Conservation (phyloP, 2,888 invertebrate genomes). For the Lasioglossum pauxillum region DNA sequence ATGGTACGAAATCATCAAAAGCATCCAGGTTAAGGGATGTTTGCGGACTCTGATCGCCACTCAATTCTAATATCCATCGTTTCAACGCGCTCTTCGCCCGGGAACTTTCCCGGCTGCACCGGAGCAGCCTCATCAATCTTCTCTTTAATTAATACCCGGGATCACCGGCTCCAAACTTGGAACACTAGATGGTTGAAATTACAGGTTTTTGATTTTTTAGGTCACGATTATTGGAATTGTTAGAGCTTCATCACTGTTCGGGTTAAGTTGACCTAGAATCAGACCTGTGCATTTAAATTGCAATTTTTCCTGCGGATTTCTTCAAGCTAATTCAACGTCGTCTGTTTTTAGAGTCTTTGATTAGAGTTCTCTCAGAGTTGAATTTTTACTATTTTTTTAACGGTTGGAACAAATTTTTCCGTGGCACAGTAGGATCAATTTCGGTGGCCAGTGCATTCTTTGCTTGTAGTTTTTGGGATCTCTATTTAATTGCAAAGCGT, state of each 20-base stretch:
- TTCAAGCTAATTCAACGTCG: background rate
- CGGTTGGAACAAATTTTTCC: background rate
- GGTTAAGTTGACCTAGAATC: background rate
- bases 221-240: background rate
- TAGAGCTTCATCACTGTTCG: background rate
- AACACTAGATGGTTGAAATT: background rate
- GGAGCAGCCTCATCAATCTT: background rate
- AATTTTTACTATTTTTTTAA: background rate
- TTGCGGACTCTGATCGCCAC: slow-evolving; percentile 1
- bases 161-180: background rate
- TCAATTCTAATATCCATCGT: slow-evolving; percentile 7
- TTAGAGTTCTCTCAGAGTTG: background rate
- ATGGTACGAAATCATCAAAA: background rate
- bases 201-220: background rate
- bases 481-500: background rate
- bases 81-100: background rate
- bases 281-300: background rate
- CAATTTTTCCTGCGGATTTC: background rate
- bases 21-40: background rate
- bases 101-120: background rate
- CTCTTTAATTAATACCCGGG: slow-evolving; percentile 5
- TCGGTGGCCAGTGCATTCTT: background rate
- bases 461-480: background rate
- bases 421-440: background rate
- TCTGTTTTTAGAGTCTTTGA: background rate